Conservation (phyloP, 2,888 invertebrate species). For the Aromia moschata region DNA sequence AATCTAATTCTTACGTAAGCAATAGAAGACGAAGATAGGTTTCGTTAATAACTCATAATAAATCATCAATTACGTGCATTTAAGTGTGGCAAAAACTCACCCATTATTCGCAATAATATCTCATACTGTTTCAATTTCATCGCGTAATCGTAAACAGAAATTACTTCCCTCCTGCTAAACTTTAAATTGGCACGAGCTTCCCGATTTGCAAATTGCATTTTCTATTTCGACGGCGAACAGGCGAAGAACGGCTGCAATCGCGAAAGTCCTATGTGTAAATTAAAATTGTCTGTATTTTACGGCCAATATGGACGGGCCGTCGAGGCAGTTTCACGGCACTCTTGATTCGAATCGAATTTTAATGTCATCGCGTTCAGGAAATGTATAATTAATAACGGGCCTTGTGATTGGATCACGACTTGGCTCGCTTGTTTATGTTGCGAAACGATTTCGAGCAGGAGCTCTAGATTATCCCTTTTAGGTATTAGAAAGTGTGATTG, state of each 20-base stretch:
- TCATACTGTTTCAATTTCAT: too few species aligned
- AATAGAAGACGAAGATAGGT: too few species aligned
- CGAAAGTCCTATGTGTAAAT: constrained; percentile 26
- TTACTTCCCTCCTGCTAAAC: too few species aligned
- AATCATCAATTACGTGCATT: too few species aligned
- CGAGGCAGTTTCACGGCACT: constrained; percentile 50
- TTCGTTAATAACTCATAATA: too few species aligned
- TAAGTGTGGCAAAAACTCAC: too few species aligned
- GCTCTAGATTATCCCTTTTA: constrained; percentile 2
- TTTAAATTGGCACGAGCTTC: too few species aligned
- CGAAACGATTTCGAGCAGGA: constrained; percentile 8
- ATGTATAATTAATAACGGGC: constrained; percentile 33
- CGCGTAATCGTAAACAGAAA: too few species aligned
- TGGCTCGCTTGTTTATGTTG: constrained; percentile 21
- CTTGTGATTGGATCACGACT: constrained; percentile 30
- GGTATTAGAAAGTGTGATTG: constrained; percentile 15
- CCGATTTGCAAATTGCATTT: background rate
- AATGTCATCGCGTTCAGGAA: constrained; percentile 53
- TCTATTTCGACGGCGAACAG: background rate
- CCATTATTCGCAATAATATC: too few species aligned
- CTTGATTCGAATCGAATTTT: constrained; percentile 57
- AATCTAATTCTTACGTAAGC: too few species aligned
- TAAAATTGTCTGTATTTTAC: constrained; percentile 47
- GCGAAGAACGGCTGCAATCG: background rate
- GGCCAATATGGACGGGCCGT: constrained; percentile 34